Conservation (phyloP, 1,140 invertebrate species). For the Pseudoatta argentina region DNA sequence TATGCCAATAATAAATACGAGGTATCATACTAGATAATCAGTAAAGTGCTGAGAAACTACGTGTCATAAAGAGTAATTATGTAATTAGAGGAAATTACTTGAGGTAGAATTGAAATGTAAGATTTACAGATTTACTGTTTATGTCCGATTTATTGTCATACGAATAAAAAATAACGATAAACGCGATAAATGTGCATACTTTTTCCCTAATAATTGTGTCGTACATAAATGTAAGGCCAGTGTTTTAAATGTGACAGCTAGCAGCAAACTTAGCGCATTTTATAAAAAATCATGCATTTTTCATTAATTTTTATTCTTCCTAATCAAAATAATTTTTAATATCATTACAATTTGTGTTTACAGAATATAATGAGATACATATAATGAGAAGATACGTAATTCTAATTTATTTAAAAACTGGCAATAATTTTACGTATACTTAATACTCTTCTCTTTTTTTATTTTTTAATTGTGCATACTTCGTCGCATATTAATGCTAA, state of each 20-base stretch:
- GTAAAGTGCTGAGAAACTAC: conserved; percentile 36
- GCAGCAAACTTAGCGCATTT: background rate
- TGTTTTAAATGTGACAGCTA: conserved; percentile 23
- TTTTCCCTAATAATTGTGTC: background rate
- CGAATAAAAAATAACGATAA: conserved; percentile 15
- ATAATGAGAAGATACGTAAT: conserved; percentile 27
- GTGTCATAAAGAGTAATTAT: conserved; percentile 55
- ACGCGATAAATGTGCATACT: conserved; percentile 6
- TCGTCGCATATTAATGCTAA: background rate
- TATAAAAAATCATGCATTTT: background rate
- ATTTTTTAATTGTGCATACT: background rate
- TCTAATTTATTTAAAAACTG: conserved; percentile 16
- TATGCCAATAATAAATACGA: background rate
- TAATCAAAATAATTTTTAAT: conserved; percentile 54
- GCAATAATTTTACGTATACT: background rate
- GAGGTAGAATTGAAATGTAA: conserved; percentile 13
- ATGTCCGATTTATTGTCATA: background rate
- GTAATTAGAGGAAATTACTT: background rate
- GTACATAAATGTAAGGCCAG: conserved; percentile 46
- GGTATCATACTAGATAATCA: conserved; percentile 1
- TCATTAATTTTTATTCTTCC: background rate
- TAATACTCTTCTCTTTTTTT: background rate
- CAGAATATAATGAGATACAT: background rate
- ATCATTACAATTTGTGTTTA: conserved; percentile 17
- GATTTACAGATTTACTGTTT: background rate